Base-by-base conservation (phyloP, 2,797 vertebrate genomes). In the Danio jaintianensis region DNA sequence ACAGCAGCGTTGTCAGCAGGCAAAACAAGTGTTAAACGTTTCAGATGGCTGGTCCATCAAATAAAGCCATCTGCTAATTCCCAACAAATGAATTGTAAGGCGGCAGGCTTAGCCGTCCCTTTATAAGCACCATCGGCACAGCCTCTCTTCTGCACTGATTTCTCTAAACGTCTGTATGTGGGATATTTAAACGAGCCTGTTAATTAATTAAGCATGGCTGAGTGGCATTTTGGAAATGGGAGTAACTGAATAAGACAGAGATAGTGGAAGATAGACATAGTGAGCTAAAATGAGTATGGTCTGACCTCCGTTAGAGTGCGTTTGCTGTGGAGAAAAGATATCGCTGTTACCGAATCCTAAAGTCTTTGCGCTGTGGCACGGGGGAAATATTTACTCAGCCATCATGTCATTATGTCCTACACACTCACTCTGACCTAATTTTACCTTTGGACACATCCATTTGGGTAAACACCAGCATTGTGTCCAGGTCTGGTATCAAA, bases 141-240 rank as follows among this genome's bases (percentile, higher is more conserved):
- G 71, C 9, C 48, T 74, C 52, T 68, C 58, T 79, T 85, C 62
- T 56, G 29, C 81, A 78, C 71, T 82, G 82, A 83, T 87, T 86
- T 85, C 82, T 82, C 56, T 29, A 47, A 84, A 85, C 56, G 63
- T 89, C 83, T 87, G 85, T 58, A 63, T 42, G 82, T 74, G 68
- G 69, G 67, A 87, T 82, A 86, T 90, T 80, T 84, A 83, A 90
- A 91, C 86, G 9, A 84, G 81, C 67, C 40, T 85, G 87, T 87
- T 85, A 89, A 92, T 92, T 89, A 91, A 91, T 84, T 76, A 86
- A 82, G 85, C 86, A 73, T 79, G 84, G 78, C 63, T 70, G 81
- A 86, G 84, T 78, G 81, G 79, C 81, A 88, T 87, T 73, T 90
- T 78, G 68, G 82, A 86, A 62, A 89, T 87, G 88, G 84, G 87